Evolutionary conservation across 2,888 invertebrate species (phyloP), one percentile per base, ranked within the genome.

Genomic region (Rhodophaea formosa): DNA sequence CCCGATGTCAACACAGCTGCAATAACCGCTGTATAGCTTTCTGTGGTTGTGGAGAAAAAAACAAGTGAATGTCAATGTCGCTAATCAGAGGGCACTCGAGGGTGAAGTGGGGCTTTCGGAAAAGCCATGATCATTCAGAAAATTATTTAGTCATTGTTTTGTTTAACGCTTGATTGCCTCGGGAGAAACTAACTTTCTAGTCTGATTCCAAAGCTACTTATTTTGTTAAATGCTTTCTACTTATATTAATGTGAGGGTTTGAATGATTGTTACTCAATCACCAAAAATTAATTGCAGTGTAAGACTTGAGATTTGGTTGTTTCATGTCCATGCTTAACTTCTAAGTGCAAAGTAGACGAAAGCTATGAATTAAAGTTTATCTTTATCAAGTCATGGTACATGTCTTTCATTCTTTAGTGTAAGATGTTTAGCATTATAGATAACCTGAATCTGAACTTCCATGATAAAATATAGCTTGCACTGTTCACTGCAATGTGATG

Each of bases 61-160:
- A 53, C 29, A 32, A 69, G 70, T 72, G 83, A 88, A 88, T 86
- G 86, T 84, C 88, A 89, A 88, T 86, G 86, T 83, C 85, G 67
- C 17, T 72, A 67, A 71, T 66, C 59, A 60, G 62, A 72, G 78
- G 70, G 59, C 71, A 71, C 45, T 77, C 62, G 65, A 74, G 66
- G 62, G 73, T 73, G 69, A 75, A 75, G 63, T 59, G 55, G 51
- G 44, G 30, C 15, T 53, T 60, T 54, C 55, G 60, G 62, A 62
- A 62, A 59, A 51, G 60, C 60, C 63, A 57, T 56, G 54, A 68
- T 63, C 58, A 61, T 55, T 62, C 62, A 47, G 49, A 56, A 14
- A 15, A 0, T 61, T 53, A 54, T 29, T 60, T 47, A 54, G 16
- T 53, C 23, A 39, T 56, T 56, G 49, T 58, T 55, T 61, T 55